Percentiles rank a stretch among this genome's conserved stretches.
These are phyloP conservation scores for Campaea margaritaria DNA, from an alignment of 2,888 invertebrate genomes.

Conservation along the genomic window DNA sequence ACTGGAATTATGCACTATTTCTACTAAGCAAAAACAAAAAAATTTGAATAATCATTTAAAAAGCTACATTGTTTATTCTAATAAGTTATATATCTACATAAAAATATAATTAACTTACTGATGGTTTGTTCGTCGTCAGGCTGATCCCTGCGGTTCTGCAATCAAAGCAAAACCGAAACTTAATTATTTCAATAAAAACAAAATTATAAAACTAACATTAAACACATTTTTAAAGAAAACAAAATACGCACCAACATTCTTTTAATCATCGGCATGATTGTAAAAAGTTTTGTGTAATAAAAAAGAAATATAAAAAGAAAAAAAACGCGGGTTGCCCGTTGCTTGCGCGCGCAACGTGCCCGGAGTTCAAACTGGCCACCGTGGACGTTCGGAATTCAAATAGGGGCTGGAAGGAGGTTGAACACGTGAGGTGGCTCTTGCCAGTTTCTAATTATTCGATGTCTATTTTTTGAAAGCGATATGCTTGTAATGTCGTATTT, in stretches of 20 bases:
- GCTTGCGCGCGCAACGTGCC: constrained; percentile 62
- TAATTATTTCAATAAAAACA: constrained; percentile 14
- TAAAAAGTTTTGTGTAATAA: constrained; percentile 7
- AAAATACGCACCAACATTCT: constrained; percentile 62
- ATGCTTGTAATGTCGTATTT: constrained; percentile 33
- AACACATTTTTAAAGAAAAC: constrained; percentile 1
- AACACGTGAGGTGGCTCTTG: constrained; percentile 23
- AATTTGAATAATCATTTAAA: too few relatives aligned
- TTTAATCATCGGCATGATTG: constrained; percentile 45
- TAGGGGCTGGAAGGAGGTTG: constrained; percentile 44
- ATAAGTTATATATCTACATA: neutral
- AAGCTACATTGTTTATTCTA: neutral
- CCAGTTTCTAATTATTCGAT: constrained; percentile 5
- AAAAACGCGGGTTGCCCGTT: constrained; percentile 52
- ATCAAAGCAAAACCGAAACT: constrained; percentile 40
- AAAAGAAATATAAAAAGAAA: constrained; percentile 37
- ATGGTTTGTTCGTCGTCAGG: constrained; percentile 81
- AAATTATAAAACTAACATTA: constrained; percentile 14
- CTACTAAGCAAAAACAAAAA: too few relatives aligned
- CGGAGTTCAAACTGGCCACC: constrained; percentile 63
- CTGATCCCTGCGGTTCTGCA: constrained; percentile 66
- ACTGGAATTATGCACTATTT: too few relatives aligned
- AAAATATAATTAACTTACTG: constrained; percentile 65
- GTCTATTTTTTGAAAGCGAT: constrained; percentile 32
- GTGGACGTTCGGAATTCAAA: constrained; percentile 67